Base-by-base conservation (phyloP, 2,888 invertebrate genomes). In the Clostera curtula region DNA sequence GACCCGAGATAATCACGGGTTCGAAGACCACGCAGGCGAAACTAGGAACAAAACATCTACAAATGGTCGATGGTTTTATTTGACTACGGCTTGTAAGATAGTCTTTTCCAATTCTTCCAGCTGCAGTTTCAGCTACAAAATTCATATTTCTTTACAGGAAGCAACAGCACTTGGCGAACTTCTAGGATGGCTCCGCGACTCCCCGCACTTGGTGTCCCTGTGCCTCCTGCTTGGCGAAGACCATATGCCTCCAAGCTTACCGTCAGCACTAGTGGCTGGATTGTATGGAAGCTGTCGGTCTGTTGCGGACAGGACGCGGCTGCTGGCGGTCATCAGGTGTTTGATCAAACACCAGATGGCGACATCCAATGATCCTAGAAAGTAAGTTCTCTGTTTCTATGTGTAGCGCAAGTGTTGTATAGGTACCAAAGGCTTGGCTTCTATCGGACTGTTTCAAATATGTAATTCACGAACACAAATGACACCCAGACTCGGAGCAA, bases 161-260 rank as follows among this genome's bases (percentile, higher is more conserved):
- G 82, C 71, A 7, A 50, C 62, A 36, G 73, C 79, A 0, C 49
- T 85, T 2, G 79, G 76, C 3, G 84, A 84, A 38, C 62, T 84
- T 1, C 53, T 84, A 32, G 83, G 77, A 60, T 82, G 83, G 73
- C 71, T 85, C 2, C 68, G 82, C 9, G 77, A 77, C 15, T 77
- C 76, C 0, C 84, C 84, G 0, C 79, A 77, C 38, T 56, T 84
- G 5, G 75, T 82, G n/a, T 62, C 83, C 0, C 55, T 83, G 3
- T 80, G 80, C 41, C 62, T 85, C 0, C 65, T 82, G 3, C 65
- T 80, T 0, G 84, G 84, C 6, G 84, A 84, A 29, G 77, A 79
- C 5, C 68, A 73, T 34, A 68, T 80, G 55, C 76, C 82, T 0
- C 45, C 66, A 0, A 58, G 66, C 1, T 52, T 83, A 20, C 76